phyloP scores from a whole-genome alignment of 2,113 vertebrate species.

The Diadophis punctatus region DNA sequence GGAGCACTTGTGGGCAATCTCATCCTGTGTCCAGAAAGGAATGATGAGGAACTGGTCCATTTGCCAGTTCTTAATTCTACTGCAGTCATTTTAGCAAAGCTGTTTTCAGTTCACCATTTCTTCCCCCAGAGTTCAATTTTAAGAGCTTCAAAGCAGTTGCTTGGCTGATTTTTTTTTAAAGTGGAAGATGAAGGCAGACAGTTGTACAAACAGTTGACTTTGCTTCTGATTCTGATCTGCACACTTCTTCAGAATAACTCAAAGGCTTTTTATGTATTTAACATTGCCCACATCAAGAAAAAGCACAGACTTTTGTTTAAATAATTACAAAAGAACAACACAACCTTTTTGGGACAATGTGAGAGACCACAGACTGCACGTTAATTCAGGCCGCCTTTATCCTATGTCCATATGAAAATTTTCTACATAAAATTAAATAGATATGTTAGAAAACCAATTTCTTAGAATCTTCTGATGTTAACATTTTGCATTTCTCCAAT shows the following conservation, averaged over 20 bases:
- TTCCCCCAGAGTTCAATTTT: neutral
- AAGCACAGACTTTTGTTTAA: neutral
- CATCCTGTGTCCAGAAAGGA: neutral
- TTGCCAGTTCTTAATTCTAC: neutral
- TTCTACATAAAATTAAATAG: neutral
- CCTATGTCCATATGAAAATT: neutral
- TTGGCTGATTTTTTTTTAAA: neutral
- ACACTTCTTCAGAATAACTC: neutral
- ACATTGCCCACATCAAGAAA: neutral
- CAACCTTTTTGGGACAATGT: neutral
- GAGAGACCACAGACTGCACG: neutral
- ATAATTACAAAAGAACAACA: neutral
- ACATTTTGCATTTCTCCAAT: too few species aligned
- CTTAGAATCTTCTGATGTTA: neutral
- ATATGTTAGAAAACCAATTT: neutral
- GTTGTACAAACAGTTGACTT: neutral
- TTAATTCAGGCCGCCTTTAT: neutral
- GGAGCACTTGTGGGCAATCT: neutral
- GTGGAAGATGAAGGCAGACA: neutral
- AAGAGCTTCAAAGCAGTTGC: neutral
- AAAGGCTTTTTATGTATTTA: neutral
- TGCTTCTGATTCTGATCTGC: neutral
- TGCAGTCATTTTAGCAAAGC: neutral
- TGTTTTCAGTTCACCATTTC: neutral
- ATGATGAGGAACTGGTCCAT: neutral